Evolutionary conservation across 2,888 invertebrate species (phyloP).

Genomic region (Eulithis testata): DNA sequence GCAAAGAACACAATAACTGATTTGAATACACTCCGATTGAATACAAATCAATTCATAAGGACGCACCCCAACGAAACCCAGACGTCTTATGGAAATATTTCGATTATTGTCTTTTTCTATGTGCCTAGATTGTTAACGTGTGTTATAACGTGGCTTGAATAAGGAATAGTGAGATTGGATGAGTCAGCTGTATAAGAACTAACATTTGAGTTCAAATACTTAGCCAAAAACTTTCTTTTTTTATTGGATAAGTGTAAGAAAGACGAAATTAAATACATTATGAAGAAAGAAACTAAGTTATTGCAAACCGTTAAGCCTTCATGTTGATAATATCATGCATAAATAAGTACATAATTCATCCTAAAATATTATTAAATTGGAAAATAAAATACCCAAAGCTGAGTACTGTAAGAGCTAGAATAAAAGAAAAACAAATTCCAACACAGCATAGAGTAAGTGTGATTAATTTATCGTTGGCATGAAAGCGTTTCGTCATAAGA

Average conservation of each 20-base stretch:
- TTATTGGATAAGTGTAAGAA: too few species aligned
- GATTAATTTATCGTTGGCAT: constrained; percentile 34
- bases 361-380: too few species aligned
- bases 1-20: constrained; percentile 72
- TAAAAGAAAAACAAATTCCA: constrained; percentile 28
- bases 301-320: too few species aligned
- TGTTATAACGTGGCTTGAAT: constrained; percentile 37
- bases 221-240: too few species aligned
- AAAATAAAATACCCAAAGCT: too few species aligned
- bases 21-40: constrained; percentile 70
- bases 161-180: constrained; percentile 9
- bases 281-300: too few species aligned
- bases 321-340: too few species aligned
- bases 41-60: constrained; percentile 72
- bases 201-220: too few species aligned
- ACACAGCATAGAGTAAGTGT: constrained; percentile 29
- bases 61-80: constrained; percentile 51
- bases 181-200: background rate
- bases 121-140: constrained; percentile 43
- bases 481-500: constrained; percentile 34
- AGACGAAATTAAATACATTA: too few species aligned
- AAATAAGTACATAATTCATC: too few species aligned
- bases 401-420: constrained; percentile 10
- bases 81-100: constrained; percentile 58
- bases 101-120: constrained; percentile 48